Percentiles rank a stretch among this genome's conserved stretches.
These are phyloP conservation scores for Lepidochitona cinerea DNA, from an alignment of 2,888 invertebrate genomes.

Conservation along the genomic window DNA sequence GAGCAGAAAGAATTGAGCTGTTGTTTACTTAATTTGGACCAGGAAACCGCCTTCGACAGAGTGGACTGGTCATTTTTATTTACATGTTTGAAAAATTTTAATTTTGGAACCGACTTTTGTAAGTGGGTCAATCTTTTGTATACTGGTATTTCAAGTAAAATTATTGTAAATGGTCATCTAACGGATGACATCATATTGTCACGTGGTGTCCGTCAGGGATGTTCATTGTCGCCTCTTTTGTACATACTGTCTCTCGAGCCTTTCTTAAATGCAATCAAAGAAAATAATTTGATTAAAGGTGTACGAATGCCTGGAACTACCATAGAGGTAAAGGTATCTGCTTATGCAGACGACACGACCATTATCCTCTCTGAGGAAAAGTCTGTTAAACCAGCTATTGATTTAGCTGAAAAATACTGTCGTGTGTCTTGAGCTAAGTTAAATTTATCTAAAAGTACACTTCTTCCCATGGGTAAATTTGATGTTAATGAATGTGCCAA, in stretches of 20 bases:
- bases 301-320: constrained; percentile 14
- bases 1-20: constrained; percentile 31
- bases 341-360: constrained; percentile 19
- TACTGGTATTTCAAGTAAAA: not conserved
- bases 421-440: constrained; percentile 26
- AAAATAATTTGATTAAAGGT: constrained; percentile 12
- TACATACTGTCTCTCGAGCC: constrained; percentile 6
- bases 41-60: constrained; percentile 43
- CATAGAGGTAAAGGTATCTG: constrained; percentile 8
- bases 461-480: constrained; percentile 32
- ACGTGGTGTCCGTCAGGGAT: not conserved
- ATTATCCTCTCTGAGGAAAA: constrained; percentile 5
- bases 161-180: not conserved
- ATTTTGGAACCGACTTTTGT: constrained; percentile 34
- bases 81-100: constrained; percentile 29
- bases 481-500: constrained; percentile 24
- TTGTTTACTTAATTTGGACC: constrained; percentile 36
- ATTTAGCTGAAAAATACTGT: constrained; percentile 9
- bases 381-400: not conserved
- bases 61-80: constrained; percentile 36
- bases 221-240: not conserved
- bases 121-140: constrained; percentile 38
- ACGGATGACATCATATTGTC: not conserved
- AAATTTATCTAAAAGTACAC: constrained; percentile 28
- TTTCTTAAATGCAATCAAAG: not conserved